These are phyloP conservation scores for Spea bombifrons DNA, from an alignment of 2,113 vertebrate species.

Conservation along the genomic window DNA sequence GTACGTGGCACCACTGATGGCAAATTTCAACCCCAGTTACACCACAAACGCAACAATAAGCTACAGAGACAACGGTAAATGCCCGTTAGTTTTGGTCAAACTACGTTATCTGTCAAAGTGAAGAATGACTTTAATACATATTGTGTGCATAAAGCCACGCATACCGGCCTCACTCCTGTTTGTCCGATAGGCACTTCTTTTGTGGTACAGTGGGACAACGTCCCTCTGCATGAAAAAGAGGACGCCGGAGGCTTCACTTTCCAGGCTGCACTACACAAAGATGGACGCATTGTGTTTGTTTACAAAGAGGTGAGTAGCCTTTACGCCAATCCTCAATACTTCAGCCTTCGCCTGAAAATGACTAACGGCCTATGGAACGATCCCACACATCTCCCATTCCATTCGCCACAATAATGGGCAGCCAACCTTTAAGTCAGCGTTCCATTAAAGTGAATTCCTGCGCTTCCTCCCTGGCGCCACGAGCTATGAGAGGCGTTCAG, in stretches of 20 bases:
- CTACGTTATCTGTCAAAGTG: too few relatives aligned
- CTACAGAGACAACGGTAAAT: constrained; percentile 88
- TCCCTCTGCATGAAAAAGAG: constrained; percentile 81
- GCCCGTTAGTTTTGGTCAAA: background rate
- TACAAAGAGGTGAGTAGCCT: constrained; percentile 80
- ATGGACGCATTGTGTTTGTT: constrained; percentile 81
- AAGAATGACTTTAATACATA: too few relatives aligned
- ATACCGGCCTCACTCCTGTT: background rate
- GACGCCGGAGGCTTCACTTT: constrained; percentile 84
- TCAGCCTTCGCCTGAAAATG: background rate
- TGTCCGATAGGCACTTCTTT: constrained; percentile 77
- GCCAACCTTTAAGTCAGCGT: background rate
- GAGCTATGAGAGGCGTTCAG: background rate
- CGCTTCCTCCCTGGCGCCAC: background rate
- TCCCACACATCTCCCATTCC: background rate
- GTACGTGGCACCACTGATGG: constrained; percentile 93
- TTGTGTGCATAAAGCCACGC: too few relatives aligned
- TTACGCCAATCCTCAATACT: too few relatives aligned
- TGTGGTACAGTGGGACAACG: constrained; percentile 90
- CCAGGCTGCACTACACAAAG: constrained; percentile 79
- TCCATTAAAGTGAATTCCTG: background rate
- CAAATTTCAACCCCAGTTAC: constrained; percentile 95
- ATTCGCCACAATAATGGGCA: background rate
- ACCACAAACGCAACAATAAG: constrained; percentile 83
- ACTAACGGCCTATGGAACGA: background rate